phyloP scores from a whole-genome alignment of 2,113 vertebrate species.

The Amblyopsis rosae region DNA sequence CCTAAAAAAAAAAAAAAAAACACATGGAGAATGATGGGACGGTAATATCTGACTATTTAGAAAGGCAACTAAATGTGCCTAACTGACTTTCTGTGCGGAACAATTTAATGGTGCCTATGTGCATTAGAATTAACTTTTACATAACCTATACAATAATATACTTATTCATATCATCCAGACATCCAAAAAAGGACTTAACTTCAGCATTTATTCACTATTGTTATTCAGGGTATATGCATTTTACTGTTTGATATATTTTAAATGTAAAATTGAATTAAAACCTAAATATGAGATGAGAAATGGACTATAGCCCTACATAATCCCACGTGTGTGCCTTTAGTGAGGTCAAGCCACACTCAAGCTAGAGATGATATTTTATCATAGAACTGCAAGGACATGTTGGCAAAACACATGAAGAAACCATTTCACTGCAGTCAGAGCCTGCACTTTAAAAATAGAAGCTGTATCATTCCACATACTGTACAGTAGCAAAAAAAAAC shows the following conservation, averaged over 20 bases:
- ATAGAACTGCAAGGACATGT: constrained; percentile 37
- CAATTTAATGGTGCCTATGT: no score
- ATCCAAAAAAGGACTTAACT: constrained; percentile 29
- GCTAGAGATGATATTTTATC: constrained; percentile 14
- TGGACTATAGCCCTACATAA: constrained; percentile 6
- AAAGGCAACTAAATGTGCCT: no score
- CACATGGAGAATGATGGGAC: constrained; percentile 1
- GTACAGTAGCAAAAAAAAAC: constrained; percentile 35
- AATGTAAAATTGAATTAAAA: constrained; percentile 12
- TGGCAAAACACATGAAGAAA: constrained; percentile 35
- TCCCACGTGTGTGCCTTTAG: constrained; percentile 12
- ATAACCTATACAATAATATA: background rate
- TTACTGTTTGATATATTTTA: background rate
- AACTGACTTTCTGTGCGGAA: no score
- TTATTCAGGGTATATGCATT: constrained; percentile 2
- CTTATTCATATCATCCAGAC: constrained; percentile 13
- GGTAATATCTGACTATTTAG: constrained; percentile 1
- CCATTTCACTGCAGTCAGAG: constrained; percentile 37
- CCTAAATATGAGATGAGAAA: constrained; percentile 22
- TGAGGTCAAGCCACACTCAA: constrained; percentile 11
- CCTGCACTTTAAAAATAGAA: constrained; percentile 52
- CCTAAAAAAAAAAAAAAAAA: constrained; percentile 18
- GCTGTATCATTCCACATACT: constrained; percentile 33
- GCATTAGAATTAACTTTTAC: no score
- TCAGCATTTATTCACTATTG: constrained; percentile 32